Conservation (phyloP, 2,113 vertebrate genomes). For the Calyptomena viridis region DNA sequence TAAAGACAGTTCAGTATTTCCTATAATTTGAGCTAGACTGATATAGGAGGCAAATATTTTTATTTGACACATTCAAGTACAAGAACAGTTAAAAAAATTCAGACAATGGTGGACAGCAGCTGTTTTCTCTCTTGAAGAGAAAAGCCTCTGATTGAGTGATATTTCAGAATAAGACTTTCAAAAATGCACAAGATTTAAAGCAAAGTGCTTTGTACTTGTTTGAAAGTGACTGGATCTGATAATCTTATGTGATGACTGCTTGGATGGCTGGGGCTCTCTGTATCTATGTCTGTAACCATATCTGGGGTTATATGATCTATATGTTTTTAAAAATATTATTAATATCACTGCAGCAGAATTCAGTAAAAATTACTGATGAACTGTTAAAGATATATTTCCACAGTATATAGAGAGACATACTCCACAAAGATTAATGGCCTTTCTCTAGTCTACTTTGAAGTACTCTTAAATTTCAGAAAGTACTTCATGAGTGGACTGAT, state of each 20-base stretch:
- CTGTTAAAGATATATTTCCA: background rate
- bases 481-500: background rate
- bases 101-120: background rate
- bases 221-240: background rate
- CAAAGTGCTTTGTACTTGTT: background rate
- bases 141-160: background rate
- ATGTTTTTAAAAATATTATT: background rate
- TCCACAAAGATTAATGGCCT: background rate
- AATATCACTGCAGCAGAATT: background rate
- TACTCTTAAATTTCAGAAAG: background rate
- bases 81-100: background rate
- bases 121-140: background rate
- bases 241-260: background rate
- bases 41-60: background rate
- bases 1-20: background rate
- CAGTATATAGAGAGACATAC: background rate
- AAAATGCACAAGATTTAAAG: background rate
- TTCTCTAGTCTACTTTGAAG: background rate
- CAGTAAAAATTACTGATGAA: background rate
- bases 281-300: background rate
- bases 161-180: background rate
- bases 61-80: background rate
- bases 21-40: background rate
- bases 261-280: background rate
- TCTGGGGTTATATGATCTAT: background rate